These are phyloP conservation scores for Trichonephila clavipes DNA, from an alignment of 1,140 invertebrate species.

Conservation along the genomic window DNA sequence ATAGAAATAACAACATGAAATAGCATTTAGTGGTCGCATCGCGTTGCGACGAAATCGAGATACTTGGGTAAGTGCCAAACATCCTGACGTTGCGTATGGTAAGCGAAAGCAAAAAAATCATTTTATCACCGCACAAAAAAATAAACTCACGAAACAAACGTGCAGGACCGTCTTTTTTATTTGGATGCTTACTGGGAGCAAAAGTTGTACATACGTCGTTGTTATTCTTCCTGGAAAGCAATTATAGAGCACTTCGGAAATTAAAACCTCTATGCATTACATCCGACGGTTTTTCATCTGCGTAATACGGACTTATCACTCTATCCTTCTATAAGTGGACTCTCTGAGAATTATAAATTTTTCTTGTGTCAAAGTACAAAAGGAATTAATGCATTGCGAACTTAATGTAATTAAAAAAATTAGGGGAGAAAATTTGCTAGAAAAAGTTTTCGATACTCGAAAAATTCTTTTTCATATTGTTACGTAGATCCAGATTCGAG, in stretches of 20 bases:
- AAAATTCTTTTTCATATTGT: too few species aligned
- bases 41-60: conserved; percentile 22
- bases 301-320: not conserved
- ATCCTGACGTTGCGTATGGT: conserved; percentile 23
- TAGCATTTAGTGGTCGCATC: conserved; percentile 40
- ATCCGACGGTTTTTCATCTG: not conserved
- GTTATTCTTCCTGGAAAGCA: conserved; percentile 38
- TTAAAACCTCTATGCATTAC: conserved; percentile 34
- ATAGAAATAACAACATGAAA: conserved; percentile 49
- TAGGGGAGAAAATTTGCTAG: too few species aligned
- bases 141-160: conserved; percentile 53
- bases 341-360: too few species aligned
- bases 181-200: conserved; percentile 20
- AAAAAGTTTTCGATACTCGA: too few species aligned
- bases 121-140: conserved; percentile 46
- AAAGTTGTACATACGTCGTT: conserved; percentile 1
- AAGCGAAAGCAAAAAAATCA: not conserved
- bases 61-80: conserved; percentile 49
- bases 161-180: not conserved
- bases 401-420: too few species aligned
- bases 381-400: too few species aligned
- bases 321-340: not conserved
- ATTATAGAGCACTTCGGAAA: conserved; percentile 59
- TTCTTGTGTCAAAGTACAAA: too few species aligned
- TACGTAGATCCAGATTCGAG: too few species aligned